Conservation (phyloP, 1,140 invertebrate genomes). For the Aphaenogaster ashmeadi region DNA sequence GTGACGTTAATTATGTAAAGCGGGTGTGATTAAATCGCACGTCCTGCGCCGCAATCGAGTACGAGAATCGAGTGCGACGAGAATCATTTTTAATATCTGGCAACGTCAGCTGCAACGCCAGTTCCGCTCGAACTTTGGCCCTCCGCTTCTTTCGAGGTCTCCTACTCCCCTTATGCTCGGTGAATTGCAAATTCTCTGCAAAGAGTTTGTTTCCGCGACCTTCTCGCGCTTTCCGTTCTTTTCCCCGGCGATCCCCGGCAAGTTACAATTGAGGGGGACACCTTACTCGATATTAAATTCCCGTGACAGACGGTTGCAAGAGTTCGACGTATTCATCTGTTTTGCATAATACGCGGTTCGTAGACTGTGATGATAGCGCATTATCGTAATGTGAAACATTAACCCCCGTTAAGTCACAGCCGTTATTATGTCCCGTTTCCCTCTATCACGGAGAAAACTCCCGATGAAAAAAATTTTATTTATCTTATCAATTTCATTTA, state of each 20-base stretch:
- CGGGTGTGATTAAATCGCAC: slow-evolving; percentile 24
- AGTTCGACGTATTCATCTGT: slow-evolving; percentile 48
- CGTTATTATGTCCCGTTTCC: background rate
- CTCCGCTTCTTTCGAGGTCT: background rate
- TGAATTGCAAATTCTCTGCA: slow-evolving; percentile 66
- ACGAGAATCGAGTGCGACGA: slow-evolving; percentile 43
- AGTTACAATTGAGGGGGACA: slow-evolving; percentile 32
- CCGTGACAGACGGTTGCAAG: slow-evolving; percentile 23
- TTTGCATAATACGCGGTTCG: slow-evolving; percentile 36
- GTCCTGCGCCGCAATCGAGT: slow-evolving; percentile 32
- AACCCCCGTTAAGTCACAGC: background rate
- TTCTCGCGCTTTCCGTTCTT: slow-evolving; percentile 12
- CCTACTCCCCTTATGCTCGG: background rate
- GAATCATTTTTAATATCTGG: slow-evolving; percentile 75
- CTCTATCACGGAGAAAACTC: background rate
- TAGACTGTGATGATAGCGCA: background rate
- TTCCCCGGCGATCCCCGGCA: background rate
- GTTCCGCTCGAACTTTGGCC: slow-evolving; percentile 31
- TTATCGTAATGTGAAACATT: background rate
- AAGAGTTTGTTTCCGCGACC: slow-evolving; percentile 62
- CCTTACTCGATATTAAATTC: slow-evolving; percentile 65
- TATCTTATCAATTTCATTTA: no score
- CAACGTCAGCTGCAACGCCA: slow-evolving; percentile 68
- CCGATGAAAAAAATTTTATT: background rate
- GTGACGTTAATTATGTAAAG: slow-evolving; percentile 10